phyloP scores from a whole-genome alignment of 1,140 invertebrate species.

The Lepeophtheirus salmonis region DNA sequence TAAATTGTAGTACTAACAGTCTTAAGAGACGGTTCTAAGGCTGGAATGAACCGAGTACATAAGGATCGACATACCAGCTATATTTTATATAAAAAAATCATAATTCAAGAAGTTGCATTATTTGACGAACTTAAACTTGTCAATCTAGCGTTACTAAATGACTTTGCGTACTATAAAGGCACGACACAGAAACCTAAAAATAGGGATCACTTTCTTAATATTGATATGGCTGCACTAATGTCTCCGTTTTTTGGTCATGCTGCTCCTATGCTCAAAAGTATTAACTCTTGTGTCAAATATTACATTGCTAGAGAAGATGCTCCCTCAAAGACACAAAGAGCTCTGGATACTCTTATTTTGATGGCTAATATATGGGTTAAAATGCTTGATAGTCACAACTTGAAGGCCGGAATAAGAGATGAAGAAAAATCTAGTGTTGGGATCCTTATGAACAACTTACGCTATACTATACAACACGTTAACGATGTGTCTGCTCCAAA shows the following conservation, averaged over 20 bases:
- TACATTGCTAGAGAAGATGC: slow-evolving; percentile 54
- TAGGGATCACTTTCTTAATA: too few relatives aligned
- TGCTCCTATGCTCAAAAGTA: slow-evolving; percentile 76
- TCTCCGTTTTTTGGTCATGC: slow-evolving; percentile 83
- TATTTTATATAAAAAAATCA: too few relatives aligned
- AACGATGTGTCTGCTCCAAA: slow-evolving; percentile 80
- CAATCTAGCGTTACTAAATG: slow-evolving; percentile 83
- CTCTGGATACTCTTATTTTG: slow-evolving; percentile 77
- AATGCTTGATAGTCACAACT: slow-evolving; percentile 86
- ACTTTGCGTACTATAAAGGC: slow-evolving; percentile 82
- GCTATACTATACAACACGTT: slow-evolving; percentile 69
- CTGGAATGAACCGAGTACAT: too few relatives aligned
- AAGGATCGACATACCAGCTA: too few relatives aligned
- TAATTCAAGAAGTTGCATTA: too few relatives aligned
- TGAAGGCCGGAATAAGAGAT: slow-evolving; percentile 40
- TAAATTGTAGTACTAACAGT: too few relatives aligned
- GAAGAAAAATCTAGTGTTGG: slow-evolving; percentile 68
- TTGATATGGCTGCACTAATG: slow-evolving; percentile 75
- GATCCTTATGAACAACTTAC: slow-evolving; percentile 64
- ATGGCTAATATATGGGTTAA: slow-evolving; percentile 87
- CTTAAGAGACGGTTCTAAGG: too few relatives aligned
- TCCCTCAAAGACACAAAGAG: slow-evolving; percentile 43
- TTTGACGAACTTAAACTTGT: slow-evolving; percentile 95
- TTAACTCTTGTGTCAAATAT: slow-evolving; percentile 67
- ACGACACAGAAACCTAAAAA: slow-evolving; percentile 45